A percentile compares a stretch with the other conserved stretches of the same genome.
These are phyloP conservation scores for Pycnomerus fuliginosus DNA, from an alignment of 2,888 invertebrate species.

Conservation along the genomic window DNA sequence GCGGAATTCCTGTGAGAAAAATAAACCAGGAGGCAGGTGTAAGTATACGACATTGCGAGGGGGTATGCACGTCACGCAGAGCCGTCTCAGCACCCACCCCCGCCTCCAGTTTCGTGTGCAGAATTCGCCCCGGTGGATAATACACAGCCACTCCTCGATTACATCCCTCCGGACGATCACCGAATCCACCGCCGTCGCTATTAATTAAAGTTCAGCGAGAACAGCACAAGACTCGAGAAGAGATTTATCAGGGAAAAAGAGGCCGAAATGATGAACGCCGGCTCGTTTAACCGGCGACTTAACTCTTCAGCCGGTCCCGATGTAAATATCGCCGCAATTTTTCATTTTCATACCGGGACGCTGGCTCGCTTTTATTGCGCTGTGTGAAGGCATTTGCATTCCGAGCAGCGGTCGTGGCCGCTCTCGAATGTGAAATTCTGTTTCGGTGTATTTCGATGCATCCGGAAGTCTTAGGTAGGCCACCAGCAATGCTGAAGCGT, in stretches of 20 bases:
- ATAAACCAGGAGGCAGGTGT: conserved; percentile 16
- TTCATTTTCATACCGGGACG: conserved; percentile 12
- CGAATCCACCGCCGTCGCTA: conserved; percentile 4
- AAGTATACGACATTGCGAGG: conserved; percentile 14
- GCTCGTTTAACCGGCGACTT: no score
- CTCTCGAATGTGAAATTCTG: conserved; percentile 20
- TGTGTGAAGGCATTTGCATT: conserved; percentile 21
- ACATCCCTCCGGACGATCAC: conserved; percentile 16
- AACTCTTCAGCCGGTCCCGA: neutral
- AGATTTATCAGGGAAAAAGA: no score
- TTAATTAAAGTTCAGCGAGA: conserved; percentile 9
- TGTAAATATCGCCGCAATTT: conserved; percentile 12
- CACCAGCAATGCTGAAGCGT: no score
- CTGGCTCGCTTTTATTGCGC: conserved; percentile 14
- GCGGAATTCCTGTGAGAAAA: conserved; percentile 6
- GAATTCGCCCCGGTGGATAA: conserved; percentile 38
- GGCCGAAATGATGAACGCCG: no score
- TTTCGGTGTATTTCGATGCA: conserved; percentile 21
- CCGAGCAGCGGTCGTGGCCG: conserved; percentile 14
- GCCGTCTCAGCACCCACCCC: conserved; percentile 44
- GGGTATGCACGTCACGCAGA: conserved; percentile 41
- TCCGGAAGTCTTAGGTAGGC: no score
- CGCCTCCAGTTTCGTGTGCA: conserved; percentile 39
- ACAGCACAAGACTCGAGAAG: neutral
- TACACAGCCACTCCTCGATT: conserved; percentile 34